Evolutionary conservation across 2,888 invertebrate genomes (phyloP).

Genomic region (Andrena fulva): DNA sequence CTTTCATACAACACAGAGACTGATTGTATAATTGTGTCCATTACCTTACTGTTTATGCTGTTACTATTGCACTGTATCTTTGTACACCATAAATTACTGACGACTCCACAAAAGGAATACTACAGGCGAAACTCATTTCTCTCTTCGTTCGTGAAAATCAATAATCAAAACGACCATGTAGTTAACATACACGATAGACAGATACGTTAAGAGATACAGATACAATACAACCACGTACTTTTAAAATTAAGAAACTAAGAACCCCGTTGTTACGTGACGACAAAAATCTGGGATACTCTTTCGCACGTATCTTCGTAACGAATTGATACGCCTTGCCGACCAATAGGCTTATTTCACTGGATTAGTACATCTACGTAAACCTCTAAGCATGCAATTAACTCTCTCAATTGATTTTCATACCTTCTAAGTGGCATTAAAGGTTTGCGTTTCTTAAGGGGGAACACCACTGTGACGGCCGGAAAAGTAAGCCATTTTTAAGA

Average conservation of each 20-base stretch:
- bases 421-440: constrained; percentile 1
- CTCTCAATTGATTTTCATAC: neutral
- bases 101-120: constrained; percentile 21
- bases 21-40: constrained; percentile 83
- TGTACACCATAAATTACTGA: constrained; percentile 36
- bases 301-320: neutral
- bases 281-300: neutral
- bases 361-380: constrained; percentile 18
- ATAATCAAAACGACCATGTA: neutral
- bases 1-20: constrained; percentile 61
- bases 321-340: neutral
- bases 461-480: too few relatives aligned
- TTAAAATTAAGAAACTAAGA: neutral
- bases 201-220: neutral
- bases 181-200: neutral
- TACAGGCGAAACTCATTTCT: neutral
- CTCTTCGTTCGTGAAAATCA: neutral
- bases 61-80: constrained; percentile 48
- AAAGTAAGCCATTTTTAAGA: too few relatives aligned
- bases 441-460: neutral
- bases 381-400: constrained; percentile 37
- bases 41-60: constrained; percentile 62
- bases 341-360: neutral
- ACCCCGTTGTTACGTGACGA: too few relatives aligned
- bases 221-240: constrained; percentile 11